These are phyloP conservation scores for Lindbergichthys nudifrons DNA, from an alignment of 2,797 vertebrate genomes.

Conservation along the genomic window DNA sequence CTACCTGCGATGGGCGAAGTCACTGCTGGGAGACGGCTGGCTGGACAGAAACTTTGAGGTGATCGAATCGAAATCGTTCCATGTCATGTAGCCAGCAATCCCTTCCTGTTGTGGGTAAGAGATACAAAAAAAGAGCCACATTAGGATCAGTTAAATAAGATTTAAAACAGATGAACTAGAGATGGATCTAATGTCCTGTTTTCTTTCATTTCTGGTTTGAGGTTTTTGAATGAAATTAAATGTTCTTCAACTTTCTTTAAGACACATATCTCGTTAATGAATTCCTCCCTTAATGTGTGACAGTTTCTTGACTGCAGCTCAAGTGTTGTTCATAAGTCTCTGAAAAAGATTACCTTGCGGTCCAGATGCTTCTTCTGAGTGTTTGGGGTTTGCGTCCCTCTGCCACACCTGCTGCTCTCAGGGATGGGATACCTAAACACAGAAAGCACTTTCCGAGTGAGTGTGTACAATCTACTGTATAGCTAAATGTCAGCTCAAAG, in stretches of 20 bases:
- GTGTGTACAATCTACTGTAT: not conserved
- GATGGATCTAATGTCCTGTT: no score
- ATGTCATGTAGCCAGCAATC: constrained; percentile 86
- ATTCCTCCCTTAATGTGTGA: no score
- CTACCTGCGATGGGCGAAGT: constrained; percentile 77
- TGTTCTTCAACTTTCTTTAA: no score
- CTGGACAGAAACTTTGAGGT: constrained; percentile 71
- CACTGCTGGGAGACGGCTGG: constrained; percentile 45
- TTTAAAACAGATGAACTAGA: not conserved
- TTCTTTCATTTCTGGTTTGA: no score
- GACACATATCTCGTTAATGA: no score
- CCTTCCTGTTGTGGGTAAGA: constrained; percentile 82
- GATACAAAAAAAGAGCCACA: not conserved
- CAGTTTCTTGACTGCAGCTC: no score
- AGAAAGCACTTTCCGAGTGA: constrained; percentile 59
- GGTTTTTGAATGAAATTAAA: no score
- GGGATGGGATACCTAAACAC: constrained; percentile 82
- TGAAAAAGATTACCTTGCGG: constrained; percentile 78
- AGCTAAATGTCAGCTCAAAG: not conserved
- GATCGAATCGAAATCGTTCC: constrained; percentile 85
- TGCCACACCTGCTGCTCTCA: constrained; percentile 57
- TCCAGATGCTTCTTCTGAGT: constrained; percentile 85
- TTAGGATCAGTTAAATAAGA: not conserved
- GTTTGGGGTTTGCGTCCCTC: constrained; percentile 70
- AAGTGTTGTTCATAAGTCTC: not conserved